Conservation (phyloP, 2,113 vertebrate genomes). For the Toxostoma redivivum region DNA sequence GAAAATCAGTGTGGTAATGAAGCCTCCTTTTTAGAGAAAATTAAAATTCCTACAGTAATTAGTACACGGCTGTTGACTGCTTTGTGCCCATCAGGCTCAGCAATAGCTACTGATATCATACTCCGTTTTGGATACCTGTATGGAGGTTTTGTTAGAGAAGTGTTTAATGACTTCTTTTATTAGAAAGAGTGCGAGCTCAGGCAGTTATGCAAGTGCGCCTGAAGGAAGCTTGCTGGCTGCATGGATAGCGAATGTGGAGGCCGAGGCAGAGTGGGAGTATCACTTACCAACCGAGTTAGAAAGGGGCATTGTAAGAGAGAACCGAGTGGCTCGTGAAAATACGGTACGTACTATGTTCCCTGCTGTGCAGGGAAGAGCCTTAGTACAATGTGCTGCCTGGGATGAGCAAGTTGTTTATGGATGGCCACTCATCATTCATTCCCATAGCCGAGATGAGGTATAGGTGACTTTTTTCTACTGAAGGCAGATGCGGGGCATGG, state of each 20-base stretch:
- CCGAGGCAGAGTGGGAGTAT: background rate
- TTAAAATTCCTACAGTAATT: background rate
- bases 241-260: background rate
- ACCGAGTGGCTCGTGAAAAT: accelerated
- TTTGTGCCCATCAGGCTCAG: background rate
- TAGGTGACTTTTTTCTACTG: background rate
- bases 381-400: background rate
- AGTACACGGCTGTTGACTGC: background rate
- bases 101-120: background rate
- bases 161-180: background rate
- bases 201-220: background rate
- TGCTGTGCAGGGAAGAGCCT: background rate
- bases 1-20: background rate
- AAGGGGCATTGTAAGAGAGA: background rate
- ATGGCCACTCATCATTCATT: background rate
- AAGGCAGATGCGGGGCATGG: background rate
- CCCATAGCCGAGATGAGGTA: background rate
- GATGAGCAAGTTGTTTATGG: accelerated
- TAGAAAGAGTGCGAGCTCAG: background rate
- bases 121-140: background rate
- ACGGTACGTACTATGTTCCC: accelerated
- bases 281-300: background rate
- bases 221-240: background rate
- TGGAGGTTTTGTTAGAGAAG: background rate
- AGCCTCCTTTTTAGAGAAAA: background rate